These are phyloP conservation scores for Lepidothrix coronata DNA, from an alignment of 2,113 vertebrate species.

Conservation along the genomic window DNA sequence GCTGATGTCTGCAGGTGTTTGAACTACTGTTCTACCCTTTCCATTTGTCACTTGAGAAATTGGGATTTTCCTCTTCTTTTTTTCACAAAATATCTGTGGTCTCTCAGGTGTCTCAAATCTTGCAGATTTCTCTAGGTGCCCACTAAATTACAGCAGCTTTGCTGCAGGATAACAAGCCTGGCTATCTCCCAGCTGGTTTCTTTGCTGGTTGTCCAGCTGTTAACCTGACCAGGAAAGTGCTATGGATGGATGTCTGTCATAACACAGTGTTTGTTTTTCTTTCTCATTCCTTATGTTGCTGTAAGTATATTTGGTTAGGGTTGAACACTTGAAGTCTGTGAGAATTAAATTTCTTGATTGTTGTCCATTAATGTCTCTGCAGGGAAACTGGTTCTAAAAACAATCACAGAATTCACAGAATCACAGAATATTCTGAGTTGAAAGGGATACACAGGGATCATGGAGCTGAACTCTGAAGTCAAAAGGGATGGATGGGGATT, in stretches of 20 bases:
- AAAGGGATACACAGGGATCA: neutral
- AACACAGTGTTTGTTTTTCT: neutral
- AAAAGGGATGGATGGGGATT: neutral
- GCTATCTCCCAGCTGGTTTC: neutral
- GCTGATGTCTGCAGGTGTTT: slow-evolving; percentile 6
- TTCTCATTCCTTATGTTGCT: neutral
- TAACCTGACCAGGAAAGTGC: neutral
- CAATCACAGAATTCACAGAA: neutral
- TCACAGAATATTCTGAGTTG: neutral
- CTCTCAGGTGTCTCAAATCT: neutral
- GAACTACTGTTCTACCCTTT: neutral
- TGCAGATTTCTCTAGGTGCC: neutral
- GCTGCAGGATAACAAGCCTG: slow-evolving; percentile 8
- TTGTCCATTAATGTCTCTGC: neutral
- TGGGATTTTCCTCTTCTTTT: neutral
- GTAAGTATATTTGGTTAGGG: neutral
- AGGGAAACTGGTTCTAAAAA: neutral
- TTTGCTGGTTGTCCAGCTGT: neutral
- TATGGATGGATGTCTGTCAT: neutral
- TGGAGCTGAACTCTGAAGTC: neutral
- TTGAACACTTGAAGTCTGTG: neutral
- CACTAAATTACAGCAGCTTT: slow-evolving; percentile 2
- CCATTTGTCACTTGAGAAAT: neutral
- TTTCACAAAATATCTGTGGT: neutral
- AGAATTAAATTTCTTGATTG: neutral